These are phyloP conservation scores for Lonchura striata DNA, from an alignment of 2,113 vertebrate species.

Conservation along the genomic window DNA sequence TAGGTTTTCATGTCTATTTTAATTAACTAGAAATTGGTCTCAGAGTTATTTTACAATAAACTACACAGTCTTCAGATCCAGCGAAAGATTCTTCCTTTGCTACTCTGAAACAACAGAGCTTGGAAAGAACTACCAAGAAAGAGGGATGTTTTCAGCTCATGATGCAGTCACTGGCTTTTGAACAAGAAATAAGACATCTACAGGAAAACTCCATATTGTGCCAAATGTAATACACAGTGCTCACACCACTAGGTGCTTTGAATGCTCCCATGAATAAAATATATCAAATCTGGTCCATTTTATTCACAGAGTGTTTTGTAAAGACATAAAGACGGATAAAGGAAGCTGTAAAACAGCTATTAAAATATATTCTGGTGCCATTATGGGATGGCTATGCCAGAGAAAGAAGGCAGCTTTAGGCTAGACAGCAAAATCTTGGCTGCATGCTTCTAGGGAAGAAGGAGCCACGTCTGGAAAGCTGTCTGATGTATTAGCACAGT, in stretches of 20 bases:
- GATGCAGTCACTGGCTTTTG: not conserved
- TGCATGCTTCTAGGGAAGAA: not conserved
- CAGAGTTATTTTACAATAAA: not conserved
- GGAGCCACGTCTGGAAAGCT: not conserved
- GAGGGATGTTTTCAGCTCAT: not conserved
- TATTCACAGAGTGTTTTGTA: conserved; percentile 13
- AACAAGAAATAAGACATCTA: not conserved
- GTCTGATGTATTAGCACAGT: not conserved
- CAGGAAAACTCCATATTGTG: not conserved
- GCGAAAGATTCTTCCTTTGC: not conserved
- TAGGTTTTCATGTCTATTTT: not conserved
- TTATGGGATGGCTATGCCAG: not conserved
- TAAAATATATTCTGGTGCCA: conserved; percentile 7
- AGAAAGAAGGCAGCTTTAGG: not conserved
- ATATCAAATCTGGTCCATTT: not conserved
- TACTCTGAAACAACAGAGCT: not conserved
- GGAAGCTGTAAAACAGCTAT: conserved; percentile 19
- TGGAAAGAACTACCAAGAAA: not conserved
- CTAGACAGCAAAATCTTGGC: not conserved
- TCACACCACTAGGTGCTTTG: not conserved
- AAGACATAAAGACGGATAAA: not conserved
- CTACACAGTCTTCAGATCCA: not conserved
- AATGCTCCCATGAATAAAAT: conserved; percentile 39
- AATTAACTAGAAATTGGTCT: not conserved
- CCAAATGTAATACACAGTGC: not conserved